Percentiles rank a stretch among this genome's conserved stretches.
phyloP scores from a whole-genome alignment of 2,888 invertebrate species.

The Saturnia japonica region DNA sequence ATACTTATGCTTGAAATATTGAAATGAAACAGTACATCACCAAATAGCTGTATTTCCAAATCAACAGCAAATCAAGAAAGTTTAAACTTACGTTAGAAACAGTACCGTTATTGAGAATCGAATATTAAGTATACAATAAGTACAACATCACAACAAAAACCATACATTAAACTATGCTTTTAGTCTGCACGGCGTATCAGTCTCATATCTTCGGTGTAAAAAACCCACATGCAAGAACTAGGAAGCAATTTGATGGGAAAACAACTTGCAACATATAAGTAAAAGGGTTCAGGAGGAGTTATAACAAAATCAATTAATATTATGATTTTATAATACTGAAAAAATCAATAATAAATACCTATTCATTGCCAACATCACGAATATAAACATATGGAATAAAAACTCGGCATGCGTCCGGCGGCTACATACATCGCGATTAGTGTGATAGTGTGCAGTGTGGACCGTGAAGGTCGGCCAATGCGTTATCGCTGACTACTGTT shows the following conservation, averaged over 20 bases:
- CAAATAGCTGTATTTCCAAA: neutral
- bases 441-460: too few species aligned
- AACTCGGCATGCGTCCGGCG: constrained; percentile 44
- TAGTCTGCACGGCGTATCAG: neutral
- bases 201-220: neutral
- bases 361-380: constrained; percentile 32
- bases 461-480: constrained; percentile 63
- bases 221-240: neutral
- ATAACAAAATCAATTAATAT: constrained; percentile 14
- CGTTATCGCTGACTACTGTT: constrained; percentile 55
- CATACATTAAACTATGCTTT: neutral
- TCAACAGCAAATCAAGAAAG: neutral
- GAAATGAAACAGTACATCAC: neutral
- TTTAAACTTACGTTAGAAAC: neutral
- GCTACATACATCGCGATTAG: constrained; percentile 57
- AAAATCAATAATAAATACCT: constrained; percentile 30
- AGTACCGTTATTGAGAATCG: too few species aligned
- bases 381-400: constrained; percentile 47
- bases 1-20: neutral
- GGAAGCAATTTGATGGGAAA: neutral
- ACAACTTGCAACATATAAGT: neutral
- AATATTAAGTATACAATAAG: too few species aligned
- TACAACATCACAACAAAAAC: too few species aligned
- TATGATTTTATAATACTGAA: constrained; percentile 20
- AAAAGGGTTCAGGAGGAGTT: neutral